Evolutionary conservation across 2,113 vertebrate genomes (phyloP), one percentile per base, ranked within the genome.

Genomic region (Mandrillus leucophaeus): DNA sequence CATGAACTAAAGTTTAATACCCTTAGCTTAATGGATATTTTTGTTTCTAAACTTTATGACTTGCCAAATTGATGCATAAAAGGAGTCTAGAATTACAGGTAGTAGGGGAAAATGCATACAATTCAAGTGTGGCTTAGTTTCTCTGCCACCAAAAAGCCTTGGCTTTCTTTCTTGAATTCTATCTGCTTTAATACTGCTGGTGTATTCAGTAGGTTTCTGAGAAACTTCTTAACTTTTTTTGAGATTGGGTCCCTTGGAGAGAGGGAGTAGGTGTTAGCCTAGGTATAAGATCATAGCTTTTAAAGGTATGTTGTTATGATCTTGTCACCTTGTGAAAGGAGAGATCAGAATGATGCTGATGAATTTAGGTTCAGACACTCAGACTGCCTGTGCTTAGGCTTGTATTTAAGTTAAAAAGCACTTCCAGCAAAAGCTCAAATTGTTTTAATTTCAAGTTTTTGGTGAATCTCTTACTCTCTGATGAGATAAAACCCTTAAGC

Each of bases 41-140:
- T 89, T 86, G 32, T 50, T 57, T 4, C 70, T 83, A 87, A 80
- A 94, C 14, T 66, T 92, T 61, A 66, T 57, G 17, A 12, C 70
- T 52, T 50, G 52, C n/a, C 68, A 94, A 66, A 94, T 88, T 82
- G 50, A 64, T 94, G 76, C 23, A 64, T 96, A 59, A 93, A 83
- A 83, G 52, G 40, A 83, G 38, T 8, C 16, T 64, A 0, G 18
- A 59, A 81, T 80, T 93, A 4, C 55, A 84, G 43, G 17, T 45
- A 80, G n/a, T 52, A 61, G 27, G 70, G 59, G 76, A 80, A 90
- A 96, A 87, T 75, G 17, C 35, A n/a, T 83, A 50, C n/a, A 83
- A 55, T 12, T 87, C 18, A 93, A 89, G 81, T 81, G 32, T 90
- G 45, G 38, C 23, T 55, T 94, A 81, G 70, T 94, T 96, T 64